Conservation (phyloP, 2,113 vertebrate species). For the Xiphophorus couchianus region DNA sequence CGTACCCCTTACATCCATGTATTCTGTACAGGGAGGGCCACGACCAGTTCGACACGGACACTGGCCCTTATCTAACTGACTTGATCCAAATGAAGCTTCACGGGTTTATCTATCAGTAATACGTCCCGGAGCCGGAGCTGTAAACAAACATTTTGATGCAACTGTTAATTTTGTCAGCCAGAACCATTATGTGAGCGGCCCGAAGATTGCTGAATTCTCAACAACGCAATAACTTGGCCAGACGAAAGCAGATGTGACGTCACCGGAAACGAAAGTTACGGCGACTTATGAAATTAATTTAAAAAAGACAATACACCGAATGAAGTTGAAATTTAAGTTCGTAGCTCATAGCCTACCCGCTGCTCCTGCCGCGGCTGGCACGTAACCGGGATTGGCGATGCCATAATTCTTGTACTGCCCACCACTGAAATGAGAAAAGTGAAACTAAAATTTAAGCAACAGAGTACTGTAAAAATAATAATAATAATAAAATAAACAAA, state of each 20-base stretch:
- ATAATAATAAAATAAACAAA: not conserved
- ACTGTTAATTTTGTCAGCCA: not conserved
- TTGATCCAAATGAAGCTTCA: not conserved
- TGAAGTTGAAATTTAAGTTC: not conserved
- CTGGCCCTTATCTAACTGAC: too few species aligned
- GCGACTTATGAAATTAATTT: not conserved
- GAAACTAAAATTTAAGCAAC: slow-evolving; percentile 43
- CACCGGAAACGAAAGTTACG: not conserved
- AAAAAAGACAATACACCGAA: not conserved
- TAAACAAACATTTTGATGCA: not conserved
- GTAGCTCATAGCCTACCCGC: slow-evolving; percentile 33
- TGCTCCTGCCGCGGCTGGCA: not conserved
- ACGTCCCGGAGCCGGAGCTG: not conserved
- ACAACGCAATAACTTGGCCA: not conserved
- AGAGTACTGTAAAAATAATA: not conserved
- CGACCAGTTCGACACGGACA: too few species aligned
- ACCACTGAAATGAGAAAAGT: slow-evolving; percentile 33
- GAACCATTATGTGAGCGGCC: not conserved
- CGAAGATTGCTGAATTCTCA: not conserved
- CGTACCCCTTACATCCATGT: too few species aligned
- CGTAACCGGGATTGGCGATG: slow-evolving; percentile 51
- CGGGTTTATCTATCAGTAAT: not conserved
- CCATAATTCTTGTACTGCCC: slow-evolving; percentile 43
- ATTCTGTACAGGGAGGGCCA: too few species aligned
- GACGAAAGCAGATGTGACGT: not conserved